phyloP scores from a whole-genome alignment of 2,888 invertebrate genomes.

The Alitta virens region DNA sequence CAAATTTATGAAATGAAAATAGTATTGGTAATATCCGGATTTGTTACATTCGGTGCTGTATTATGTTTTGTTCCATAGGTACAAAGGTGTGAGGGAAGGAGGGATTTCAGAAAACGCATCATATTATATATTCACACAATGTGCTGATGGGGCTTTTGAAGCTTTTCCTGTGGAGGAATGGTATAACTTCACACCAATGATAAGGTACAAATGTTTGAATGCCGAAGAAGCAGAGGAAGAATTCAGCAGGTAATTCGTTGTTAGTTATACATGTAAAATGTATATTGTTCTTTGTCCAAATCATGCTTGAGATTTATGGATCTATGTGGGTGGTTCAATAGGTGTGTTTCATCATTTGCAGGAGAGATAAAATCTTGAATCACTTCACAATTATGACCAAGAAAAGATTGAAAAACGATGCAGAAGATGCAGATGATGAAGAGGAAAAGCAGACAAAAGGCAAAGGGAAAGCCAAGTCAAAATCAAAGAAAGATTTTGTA shows the following conservation, averaged over 20 bases:
- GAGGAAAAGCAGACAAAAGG: constrained; percentile 35
- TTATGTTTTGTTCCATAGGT: constrained; percentile 58
- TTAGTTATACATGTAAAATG: too few relatives aligned
- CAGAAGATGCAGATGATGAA: constrained; percentile 63
- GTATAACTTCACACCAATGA: constrained; percentile 86
- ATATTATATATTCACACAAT: constrained; percentile 97
- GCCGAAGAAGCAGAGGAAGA: constrained; percentile 98
- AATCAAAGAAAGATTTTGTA: constrained; percentile 42
- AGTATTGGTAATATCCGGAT: too few relatives aligned
- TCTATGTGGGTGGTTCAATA: too few relatives aligned
- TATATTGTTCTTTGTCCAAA: too few relatives aligned
- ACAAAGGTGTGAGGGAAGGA: constrained; percentile 89
- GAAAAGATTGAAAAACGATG: constrained; percentile 76
- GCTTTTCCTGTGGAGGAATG: constrained; percentile 92
- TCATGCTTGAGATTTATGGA: too few relatives aligned
- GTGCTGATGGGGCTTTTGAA: constrained; percentile 90
- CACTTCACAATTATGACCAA: constrained; percentile 92
- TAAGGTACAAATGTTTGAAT: constrained; percentile 88
- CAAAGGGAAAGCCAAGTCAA: constrained; percentile 33
- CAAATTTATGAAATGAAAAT: too few relatives aligned
- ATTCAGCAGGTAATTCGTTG: constrained; percentile 69
- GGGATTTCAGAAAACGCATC: constrained; percentile 95
- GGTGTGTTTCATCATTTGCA: constrained; percentile 48
- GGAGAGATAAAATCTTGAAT: constrained; percentile 93
- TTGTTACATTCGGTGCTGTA: too few relatives aligned